phyloP scores from a whole-genome alignment of 2,797 vertebrate genomes.

The Neosalanx taihuensis region DNA sequence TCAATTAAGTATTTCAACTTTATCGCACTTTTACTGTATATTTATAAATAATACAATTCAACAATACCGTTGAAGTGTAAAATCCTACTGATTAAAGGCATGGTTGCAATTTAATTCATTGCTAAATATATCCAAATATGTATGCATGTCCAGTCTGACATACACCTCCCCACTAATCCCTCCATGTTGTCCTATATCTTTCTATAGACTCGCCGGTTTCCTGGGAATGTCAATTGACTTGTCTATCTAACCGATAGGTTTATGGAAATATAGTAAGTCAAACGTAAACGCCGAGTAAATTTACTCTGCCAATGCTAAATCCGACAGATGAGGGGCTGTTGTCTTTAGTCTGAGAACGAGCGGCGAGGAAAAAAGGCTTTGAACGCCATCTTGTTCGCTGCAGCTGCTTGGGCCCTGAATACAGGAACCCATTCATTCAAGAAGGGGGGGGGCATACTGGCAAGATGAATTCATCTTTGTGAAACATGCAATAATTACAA shows the following conservation, averaged over 20 bases:
- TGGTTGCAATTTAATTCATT: neutral
- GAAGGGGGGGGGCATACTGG: conserved; percentile 57
- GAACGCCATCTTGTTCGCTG: conserved; percentile 97
- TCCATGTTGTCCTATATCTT: conserved; percentile 58
- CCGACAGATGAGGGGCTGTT: conserved; percentile 61
- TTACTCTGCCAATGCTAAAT: conserved; percentile 43
- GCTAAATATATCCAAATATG: neutral
- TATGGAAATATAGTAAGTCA: conserved; percentile 14
- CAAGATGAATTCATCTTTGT: conserved; percentile 66
- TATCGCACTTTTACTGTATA: neutral
- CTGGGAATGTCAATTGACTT: neutral
- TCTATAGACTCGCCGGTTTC: conserved; percentile 19
- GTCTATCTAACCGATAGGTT: conserved; percentile 16
- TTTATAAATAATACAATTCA: neutral
- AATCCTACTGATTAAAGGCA: neutral
- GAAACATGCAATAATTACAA: conserved; percentile 47
- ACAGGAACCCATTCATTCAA: conserved; percentile 89
- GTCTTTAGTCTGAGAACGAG: conserved; percentile 64
- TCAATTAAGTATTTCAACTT: neutral
- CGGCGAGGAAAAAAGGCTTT: conserved; percentile 73
- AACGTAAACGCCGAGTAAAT: conserved; percentile 22
- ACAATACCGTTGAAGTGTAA: neutral
- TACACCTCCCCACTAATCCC: conserved; percentile 31
- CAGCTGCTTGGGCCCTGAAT: conserved; percentile 87
- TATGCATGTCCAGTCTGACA: neutral